Percentiles rank a stretch among this genome's conserved stretches.
Conservation (phyloP, 2,797 vertebrate genomes). For the Clarias platycephalus region DNA sequence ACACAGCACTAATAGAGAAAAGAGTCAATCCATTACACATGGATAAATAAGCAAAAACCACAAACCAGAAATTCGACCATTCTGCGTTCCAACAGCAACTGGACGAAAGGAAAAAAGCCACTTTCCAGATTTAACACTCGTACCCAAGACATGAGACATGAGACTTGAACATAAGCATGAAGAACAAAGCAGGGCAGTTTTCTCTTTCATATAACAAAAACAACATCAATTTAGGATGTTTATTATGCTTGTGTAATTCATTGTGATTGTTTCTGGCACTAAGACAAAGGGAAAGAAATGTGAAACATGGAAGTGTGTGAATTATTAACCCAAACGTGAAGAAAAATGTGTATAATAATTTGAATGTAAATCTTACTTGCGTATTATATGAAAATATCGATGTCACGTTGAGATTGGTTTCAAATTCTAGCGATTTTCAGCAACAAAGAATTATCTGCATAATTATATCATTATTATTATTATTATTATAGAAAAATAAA, state of each 20-base stretch:
- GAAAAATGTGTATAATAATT: neutral
- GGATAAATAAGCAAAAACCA: slow-evolving; percentile 60
- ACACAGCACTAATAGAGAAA: slow-evolving; percentile 50
- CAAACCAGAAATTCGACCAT: slow-evolving; percentile 49
- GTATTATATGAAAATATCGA: too few relatives aligned
- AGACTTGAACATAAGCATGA: neutral
- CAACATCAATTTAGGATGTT: neutral
- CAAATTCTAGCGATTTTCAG: neutral
- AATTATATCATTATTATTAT: too few relatives aligned
- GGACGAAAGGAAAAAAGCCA: slow-evolving; percentile 34
- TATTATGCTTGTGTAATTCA: neutral
- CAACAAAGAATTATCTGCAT: neutral
- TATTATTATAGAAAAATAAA: neutral
- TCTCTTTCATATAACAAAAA: neutral
- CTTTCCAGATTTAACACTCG: slow-evolving; percentile 41
- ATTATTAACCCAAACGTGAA: neutral
- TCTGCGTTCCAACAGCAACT: slow-evolving; percentile 49
- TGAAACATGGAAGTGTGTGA: neutral
- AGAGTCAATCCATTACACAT: slow-evolving; percentile 58
- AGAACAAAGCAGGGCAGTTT: slow-evolving; percentile 23
- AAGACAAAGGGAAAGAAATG: neutral
- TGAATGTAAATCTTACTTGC: neutral
- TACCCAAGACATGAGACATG: neutral
- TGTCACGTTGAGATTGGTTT: neutral
- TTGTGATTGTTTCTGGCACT: neutral